phyloP scores from a whole-genome alignment of 2,797 vertebrate genomes.

The Danio tinwini region DNA sequence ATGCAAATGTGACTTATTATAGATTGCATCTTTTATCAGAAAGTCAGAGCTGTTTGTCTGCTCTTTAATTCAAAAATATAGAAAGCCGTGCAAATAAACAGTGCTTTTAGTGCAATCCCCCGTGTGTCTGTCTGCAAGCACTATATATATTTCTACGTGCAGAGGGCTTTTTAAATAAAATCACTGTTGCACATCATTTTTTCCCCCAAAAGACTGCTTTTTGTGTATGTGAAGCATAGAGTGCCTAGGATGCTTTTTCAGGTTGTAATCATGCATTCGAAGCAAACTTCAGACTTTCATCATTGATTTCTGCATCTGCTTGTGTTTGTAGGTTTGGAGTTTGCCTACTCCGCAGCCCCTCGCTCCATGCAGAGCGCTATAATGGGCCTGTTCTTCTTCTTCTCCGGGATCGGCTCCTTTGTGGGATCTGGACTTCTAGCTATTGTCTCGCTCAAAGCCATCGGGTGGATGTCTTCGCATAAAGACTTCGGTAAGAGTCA shows the following conservation, averaged over 20 bases:
- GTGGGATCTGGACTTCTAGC: constrained; percentile 94
- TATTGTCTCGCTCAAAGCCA: constrained; percentile 85
- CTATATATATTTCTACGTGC: not conserved
- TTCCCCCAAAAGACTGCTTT: not conserved
- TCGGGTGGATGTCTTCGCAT: constrained; percentile 98
- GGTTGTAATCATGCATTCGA: not conserved
- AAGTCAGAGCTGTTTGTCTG: not conserved
- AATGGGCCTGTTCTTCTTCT: constrained; percentile 99
- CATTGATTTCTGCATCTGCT: constrained; percentile 14
- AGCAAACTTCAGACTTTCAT: constrained; percentile 19
- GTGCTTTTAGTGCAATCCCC: not conserved
- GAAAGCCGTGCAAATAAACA: not conserved
- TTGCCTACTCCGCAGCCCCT: constrained; percentile 96
- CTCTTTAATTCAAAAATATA: not conserved
- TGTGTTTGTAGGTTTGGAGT: constrained; percentile 87
- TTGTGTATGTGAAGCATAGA: not conserved
- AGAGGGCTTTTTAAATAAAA: not conserved
- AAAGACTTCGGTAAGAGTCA: constrained; percentile 90
- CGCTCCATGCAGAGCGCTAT: constrained; percentile 98
- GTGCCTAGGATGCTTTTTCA: not conserved
- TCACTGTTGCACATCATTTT: not conserved
- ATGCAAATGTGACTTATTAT: not conserved
- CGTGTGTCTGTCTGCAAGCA: not conserved
- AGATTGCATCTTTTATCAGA: not conserved
- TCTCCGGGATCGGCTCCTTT: constrained; percentile 95